phyloP scores from a whole-genome alignment of 2,888 invertebrate species.

The Elysia crispata region DNA sequence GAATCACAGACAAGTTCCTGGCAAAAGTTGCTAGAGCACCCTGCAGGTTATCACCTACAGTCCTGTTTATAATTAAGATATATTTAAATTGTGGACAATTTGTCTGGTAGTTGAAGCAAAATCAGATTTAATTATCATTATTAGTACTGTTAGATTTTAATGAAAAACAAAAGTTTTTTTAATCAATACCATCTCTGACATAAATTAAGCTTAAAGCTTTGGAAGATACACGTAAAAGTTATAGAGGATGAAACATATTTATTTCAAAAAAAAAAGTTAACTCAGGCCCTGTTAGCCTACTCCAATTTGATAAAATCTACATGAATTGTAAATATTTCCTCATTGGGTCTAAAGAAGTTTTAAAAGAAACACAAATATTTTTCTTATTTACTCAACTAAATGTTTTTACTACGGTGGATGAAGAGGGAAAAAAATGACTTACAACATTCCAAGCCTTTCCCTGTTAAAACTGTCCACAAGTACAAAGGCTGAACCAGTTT shows the following conservation, averaged over 20 bases:
- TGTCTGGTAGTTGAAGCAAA: too few species aligned
- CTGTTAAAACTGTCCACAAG: constrained; percentile 76
- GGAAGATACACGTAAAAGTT: too few species aligned
- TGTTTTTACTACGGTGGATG: background rate
- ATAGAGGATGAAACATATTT: too few species aligned
- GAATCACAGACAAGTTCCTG: constrained; percentile 75
- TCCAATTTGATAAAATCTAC: background rate
- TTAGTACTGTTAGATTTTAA: too few species aligned
- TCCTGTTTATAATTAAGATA: constrained; percentile 60
- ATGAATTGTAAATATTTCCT: background rate
- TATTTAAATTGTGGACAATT: too few species aligned
- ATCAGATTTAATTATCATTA: too few species aligned
- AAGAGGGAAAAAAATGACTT: constrained; percentile 59
- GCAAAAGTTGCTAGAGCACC: constrained; percentile 75
- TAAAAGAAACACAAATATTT: background rate
- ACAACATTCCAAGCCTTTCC: constrained; percentile 77
- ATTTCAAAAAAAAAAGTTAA: too few species aligned
- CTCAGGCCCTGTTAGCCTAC: too few species aligned
- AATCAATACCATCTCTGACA: too few species aligned
- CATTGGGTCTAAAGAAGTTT: background rate
- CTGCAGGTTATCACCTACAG: constrained; percentile 75
- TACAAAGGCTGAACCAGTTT: constrained; percentile 76
- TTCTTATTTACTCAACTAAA: background rate
- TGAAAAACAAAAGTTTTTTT: too few species aligned
- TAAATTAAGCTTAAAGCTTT: too few species aligned